Evolutionary conservation across 2,797 vertebrate genomes (phyloP).

Genomic region (Tolypeutes matacus): DNA sequence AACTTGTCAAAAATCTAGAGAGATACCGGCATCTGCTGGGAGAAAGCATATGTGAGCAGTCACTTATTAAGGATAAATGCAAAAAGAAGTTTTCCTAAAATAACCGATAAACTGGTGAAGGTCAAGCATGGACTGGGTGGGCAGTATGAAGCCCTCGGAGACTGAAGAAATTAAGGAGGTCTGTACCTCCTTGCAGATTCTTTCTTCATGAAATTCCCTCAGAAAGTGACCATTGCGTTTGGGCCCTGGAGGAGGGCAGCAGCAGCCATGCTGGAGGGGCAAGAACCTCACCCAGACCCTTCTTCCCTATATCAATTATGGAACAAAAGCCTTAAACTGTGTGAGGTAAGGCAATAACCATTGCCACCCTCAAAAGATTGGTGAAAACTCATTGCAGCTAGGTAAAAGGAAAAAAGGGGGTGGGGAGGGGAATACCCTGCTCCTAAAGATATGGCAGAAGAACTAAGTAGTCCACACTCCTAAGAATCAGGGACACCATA

Average conservation of each 20-base stretch:
- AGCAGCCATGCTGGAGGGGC: neutral
- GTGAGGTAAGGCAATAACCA: neutral
- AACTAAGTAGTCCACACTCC: neutral
- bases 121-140: neutral
- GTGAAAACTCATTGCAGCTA: neutral
- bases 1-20: neutral
- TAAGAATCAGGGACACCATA: neutral
- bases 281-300: neutral
- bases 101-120: neutral
- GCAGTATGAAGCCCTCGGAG: neutral
- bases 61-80: neutral
- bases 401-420: neutral
- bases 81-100: neutral
- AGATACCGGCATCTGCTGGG: neutral
- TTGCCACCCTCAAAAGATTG: neutral
- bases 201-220: neutral
- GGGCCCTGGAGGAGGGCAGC: neutral
- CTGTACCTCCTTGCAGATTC: neutral
- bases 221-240: neutral
- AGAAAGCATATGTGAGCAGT: neutral
- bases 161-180: neutral
- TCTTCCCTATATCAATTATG: neutral
- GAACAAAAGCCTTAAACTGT: neutral
- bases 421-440: fast-evolving
- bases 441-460: neutral